A percentile compares a stretch with the other conserved stretches of the same genome.
Conservation (phyloP, 1,140 invertebrate genomes). For the Portunus trituberculatus region DNA sequence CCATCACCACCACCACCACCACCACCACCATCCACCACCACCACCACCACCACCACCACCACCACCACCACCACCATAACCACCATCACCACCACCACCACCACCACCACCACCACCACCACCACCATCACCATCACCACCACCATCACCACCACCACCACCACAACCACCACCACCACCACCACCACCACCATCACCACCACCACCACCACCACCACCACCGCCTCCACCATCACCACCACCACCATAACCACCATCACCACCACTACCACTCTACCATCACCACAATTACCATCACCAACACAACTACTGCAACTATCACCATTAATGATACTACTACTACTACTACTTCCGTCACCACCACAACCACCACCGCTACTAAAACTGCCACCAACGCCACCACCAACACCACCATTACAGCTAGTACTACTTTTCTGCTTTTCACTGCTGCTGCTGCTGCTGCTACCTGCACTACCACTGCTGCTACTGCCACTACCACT, state of each 20-base stretch:
- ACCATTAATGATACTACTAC: background rate
- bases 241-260: background rate
- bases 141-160: no score
- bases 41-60: no score
- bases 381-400: background rate
- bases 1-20: no score
- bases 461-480: background rate
- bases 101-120: no score
- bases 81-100: no score
- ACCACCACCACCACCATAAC: no score
- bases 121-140: no score
- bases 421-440: background rate
- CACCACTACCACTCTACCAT: background rate
- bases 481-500: no score
- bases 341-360: slow-evolving; percentile 3
- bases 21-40: no score
- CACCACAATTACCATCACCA: background rate
- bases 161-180: no score
- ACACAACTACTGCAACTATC: background rate
- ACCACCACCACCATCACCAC: no score
- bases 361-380: background rate
- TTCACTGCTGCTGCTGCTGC: background rate
- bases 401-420: background rate
- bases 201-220: background rate
- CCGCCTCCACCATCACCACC: background rate